Base-by-base conservation (phyloP, 2,113 vertebrate genomes). In the Semicossyphus pulcher region DNA sequence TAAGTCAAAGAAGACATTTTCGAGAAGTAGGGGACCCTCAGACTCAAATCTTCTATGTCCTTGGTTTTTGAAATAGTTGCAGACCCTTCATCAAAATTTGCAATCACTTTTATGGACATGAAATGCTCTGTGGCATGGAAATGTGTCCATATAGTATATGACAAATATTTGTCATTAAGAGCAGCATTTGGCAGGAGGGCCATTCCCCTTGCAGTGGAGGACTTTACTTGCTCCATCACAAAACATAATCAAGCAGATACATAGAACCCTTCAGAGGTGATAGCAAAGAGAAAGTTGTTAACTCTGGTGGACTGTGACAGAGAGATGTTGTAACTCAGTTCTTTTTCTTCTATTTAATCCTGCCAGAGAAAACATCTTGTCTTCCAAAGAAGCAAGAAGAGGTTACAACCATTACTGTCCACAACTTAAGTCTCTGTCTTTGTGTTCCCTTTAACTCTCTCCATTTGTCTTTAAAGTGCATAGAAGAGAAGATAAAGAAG, bases 201-300 rank as follows among this genome's bases (percentile, higher is more conserved):
- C 7, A 1, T n/a, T 14, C 34, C 32, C 10, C 36, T 62, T 63
- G 44, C n/a, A 52, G 51, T 26, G 20, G 20, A 69, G 49, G 47
- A 28, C 63, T 49, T 15, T 66, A 62, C 31, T 20, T 52, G 37
- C 68, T 73, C 32, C 23, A 39, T 58, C 62, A 52, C 45, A 68
- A 42, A 44, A 34, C 37, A 57, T 68, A 25, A 76, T 77, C 67
- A 72, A 48, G 58, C 62, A 68, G 47, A 68, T 48, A 45, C 53
- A 72, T 26, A 29, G 18, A 72, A 70, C 36, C 15, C 26, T 36
- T 15, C 26, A 74, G 73, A 69, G 53, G 58, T 64, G 62, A 60
- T 1, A 21, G 45, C 51, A 62, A 49, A 21, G 53, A 53, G 34
- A 48, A 37, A 47, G 29, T n/a, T n/a, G n/a, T n/a, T n/a, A n/a